Evolutionary conservation across 2,888 invertebrate species (phyloP).

Genomic region (Drosophila tanythrix): DNA sequence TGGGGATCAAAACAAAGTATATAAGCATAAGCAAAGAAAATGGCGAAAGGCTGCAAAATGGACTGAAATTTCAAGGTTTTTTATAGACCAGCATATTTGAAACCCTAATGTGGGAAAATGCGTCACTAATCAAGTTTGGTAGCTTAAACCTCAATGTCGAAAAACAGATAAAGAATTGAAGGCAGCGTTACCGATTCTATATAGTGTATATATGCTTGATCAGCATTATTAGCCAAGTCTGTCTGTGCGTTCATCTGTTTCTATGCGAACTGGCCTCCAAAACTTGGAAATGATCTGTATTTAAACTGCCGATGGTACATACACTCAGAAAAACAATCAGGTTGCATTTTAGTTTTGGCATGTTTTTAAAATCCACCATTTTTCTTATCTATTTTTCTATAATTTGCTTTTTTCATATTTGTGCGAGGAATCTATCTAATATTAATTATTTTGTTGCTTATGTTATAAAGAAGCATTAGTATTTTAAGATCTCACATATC

Average conservation of each 20-base stretch:
- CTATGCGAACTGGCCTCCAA: background rate
- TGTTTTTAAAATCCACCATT: background rate
- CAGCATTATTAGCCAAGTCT: background rate
- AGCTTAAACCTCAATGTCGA: background rate
- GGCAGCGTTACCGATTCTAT: background rate
- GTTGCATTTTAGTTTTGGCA: background rate
- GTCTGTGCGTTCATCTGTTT: background rate
- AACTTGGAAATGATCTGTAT: background rate
- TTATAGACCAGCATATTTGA: too few species aligned
- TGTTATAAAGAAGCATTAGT: background rate
- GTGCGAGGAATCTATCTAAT: background rate
- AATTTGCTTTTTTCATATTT: background rate
- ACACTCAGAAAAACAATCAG: background rate
- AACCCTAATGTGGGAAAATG: too few species aligned
- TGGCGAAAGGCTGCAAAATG: too few species aligned
- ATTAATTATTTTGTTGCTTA: too few species aligned
- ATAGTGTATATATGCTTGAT: background rate
- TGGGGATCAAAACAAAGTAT: too few species aligned
- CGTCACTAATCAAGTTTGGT: background rate
- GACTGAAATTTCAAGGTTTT: too few species aligned
- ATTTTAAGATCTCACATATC: background rate
- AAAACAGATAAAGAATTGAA: background rate
- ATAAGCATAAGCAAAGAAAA: too few species aligned
- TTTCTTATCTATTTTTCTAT: background rate
- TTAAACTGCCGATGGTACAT: background rate